Percentiles rank a stretch among this genome's conserved stretches.
Evolutionary conservation across 2,888 invertebrate genomes (phyloP).

Genomic region (Pomacea canaliculata): DNA sequence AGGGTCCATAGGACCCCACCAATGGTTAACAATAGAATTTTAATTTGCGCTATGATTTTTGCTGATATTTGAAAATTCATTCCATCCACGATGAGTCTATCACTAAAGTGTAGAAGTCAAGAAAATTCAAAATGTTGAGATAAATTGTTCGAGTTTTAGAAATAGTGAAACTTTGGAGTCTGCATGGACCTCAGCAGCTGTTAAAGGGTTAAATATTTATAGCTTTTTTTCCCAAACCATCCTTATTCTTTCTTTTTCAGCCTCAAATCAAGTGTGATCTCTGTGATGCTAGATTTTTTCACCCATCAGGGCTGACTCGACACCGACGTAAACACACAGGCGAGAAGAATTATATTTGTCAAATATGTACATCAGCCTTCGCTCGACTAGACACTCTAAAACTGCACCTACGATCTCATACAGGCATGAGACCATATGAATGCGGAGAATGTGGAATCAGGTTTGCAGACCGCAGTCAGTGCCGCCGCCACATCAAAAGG

Average conservation of each 20-base stretch:
- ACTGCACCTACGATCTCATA: conserved; percentile 18
- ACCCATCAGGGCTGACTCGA: conserved; percentile 11
- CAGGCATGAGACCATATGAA: conserved; percentile 11
- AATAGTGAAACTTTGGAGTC: no score
- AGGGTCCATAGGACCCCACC: no score
- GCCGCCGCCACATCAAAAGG: conserved; percentile 6
- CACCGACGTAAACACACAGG: conserved; percentile 20
- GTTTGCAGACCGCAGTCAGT: conserved; percentile 18
- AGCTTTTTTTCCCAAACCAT: no score
- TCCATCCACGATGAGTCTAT: no score
- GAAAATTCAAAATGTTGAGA: no score
- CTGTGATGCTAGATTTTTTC: conserved; percentile 12
- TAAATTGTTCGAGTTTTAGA: no score
- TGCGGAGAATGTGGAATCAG: neutral
- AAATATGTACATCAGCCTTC: conserved; percentile 10
- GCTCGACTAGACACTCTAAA: conserved; percentile 15
- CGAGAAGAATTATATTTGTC: conserved; percentile 13
- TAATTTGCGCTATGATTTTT: no score
- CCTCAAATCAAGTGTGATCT: conserved; percentile 13
- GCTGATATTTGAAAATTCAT: no score
- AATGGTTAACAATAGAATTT: no score
- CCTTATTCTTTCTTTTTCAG: neutral
- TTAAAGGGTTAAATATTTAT: no score
- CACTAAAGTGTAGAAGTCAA: no score
- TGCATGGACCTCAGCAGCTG: no score